phyloP scores from a whole-genome alignment of 2,113 vertebrate species.

The Cephalopholis sonnerati region DNA sequence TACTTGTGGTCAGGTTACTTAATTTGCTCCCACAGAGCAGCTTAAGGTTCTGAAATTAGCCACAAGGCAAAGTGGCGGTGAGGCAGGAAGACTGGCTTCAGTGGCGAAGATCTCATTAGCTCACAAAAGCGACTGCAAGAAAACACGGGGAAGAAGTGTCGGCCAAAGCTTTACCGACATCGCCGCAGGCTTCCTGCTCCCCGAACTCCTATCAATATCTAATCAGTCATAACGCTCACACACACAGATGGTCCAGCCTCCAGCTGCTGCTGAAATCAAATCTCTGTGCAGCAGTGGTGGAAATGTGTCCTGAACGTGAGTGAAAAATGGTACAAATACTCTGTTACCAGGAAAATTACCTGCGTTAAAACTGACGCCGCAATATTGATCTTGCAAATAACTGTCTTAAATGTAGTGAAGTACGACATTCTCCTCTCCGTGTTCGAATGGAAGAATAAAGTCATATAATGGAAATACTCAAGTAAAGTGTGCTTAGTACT shows the following conservation, averaged over 20 bases:
- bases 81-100: slow-evolving; percentile 45
- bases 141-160: slow-evolving; percentile 10
- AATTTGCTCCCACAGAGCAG: slow-evolving; percentile 67
- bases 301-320: neutral
- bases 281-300: neutral
- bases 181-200: slow-evolving; percentile 6
- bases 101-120: slow-evolving; percentile 68
- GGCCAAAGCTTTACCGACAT: slow-evolving; percentile 18
- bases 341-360: too few species aligned
- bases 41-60: slow-evolving; percentile 78
- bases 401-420: neutral
- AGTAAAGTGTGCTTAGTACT: neutral
- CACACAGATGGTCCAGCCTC: neutral
- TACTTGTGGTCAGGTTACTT: slow-evolving; percentile 51
- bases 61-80: slow-evolving; percentile 7
- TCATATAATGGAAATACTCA: neutral
- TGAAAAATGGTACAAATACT: neutral
- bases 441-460: neutral
- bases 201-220: slow-evolving; percentile 11
- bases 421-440: neutral
- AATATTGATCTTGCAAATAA: too few species aligned
- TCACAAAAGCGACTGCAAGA: slow-evolving; percentile 23
- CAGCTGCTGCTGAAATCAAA: neutral
- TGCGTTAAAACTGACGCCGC: neutral
- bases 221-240: slow-evolving; percentile 9